Percentiles rank a stretch among this genome's conserved stretches.
Evolutionary conservation across 2,797 vertebrate species (phyloP).

Genomic region (Aselliscus stoliczkanus): DNA sequence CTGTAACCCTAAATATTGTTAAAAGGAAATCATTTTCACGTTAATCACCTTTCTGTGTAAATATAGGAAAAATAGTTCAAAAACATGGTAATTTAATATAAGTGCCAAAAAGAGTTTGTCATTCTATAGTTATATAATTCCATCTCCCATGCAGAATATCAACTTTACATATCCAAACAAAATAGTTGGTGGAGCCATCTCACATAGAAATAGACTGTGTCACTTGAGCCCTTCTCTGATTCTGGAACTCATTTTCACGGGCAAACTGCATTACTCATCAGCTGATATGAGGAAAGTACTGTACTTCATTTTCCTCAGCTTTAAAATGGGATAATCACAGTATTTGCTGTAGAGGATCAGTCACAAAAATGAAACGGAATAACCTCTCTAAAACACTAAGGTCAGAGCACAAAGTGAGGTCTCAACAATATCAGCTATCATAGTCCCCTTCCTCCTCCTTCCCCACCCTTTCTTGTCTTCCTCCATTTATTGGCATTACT

Average conservation of each 20-base stretch:
- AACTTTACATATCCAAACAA: not conserved
- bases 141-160: not conserved
- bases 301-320: not conserved
- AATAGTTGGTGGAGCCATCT: not conserved
- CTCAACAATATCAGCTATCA: not conserved
- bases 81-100: not conserved
- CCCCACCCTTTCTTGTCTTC: too few relatives aligned
- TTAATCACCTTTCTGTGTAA: not conserved
- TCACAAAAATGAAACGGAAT: not conserved
- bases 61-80: not conserved
- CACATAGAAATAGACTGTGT: not conserved
- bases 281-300: not conserved
- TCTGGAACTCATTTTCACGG: not conserved
- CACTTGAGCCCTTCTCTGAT: not conserved
- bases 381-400: not conserved
- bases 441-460: not conserved
- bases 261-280: not conserved
- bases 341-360: not conserved
- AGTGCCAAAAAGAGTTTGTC: not conserved
- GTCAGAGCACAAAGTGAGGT: not conserved
- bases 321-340: not conserved
- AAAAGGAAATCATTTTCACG: not conserved
- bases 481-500: not conserved
- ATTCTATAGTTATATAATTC: not conserved
- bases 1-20: not conserved